Evolutionary conservation across 2,888 invertebrate genomes (phyloP).

Genomic region (Adelognathus sp.): DNA sequence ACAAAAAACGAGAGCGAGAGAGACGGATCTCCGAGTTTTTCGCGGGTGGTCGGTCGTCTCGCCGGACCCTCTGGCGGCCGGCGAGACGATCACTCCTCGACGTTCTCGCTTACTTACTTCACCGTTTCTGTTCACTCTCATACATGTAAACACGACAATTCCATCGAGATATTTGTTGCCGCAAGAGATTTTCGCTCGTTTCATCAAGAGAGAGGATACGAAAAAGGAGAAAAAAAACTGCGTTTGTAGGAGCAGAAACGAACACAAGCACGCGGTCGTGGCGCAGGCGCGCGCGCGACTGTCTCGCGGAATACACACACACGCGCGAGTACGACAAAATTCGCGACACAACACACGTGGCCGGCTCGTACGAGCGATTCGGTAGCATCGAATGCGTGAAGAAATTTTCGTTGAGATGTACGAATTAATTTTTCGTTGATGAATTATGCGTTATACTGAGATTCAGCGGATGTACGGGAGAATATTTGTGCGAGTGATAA

Average conservation of each 20-base stretch:
- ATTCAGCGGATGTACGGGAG: background rate
- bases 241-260: background rate
- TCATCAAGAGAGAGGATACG: background rate
- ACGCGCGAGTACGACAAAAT: background rate
- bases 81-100: constrained; percentile 53
- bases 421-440: background rate
- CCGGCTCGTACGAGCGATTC: constrained; percentile 18
- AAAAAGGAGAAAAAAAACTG: background rate
- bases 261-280: background rate
- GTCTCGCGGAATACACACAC: constrained; percentile 19
- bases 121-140: background rate
- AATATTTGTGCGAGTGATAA: too few species aligned
- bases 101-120: constrained; percentile 6
- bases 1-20: constrained; percentile 37
- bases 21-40: constrained; percentile 47
- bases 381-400: background rate
- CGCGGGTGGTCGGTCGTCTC: constrained; percentile 64
- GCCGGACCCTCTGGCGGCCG: constrained; percentile 59
- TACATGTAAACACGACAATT: background rate
- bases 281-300: constrained; percentile 1
- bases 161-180: background rate
- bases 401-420: background rate
- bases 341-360: constrained; percentile 54
- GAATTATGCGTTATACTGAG: too few species aligned
- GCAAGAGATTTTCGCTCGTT: background rate